Base-by-base conservation (phyloP, 2,888 invertebrate genomes). In the Galerucella calmariensis region DNA sequence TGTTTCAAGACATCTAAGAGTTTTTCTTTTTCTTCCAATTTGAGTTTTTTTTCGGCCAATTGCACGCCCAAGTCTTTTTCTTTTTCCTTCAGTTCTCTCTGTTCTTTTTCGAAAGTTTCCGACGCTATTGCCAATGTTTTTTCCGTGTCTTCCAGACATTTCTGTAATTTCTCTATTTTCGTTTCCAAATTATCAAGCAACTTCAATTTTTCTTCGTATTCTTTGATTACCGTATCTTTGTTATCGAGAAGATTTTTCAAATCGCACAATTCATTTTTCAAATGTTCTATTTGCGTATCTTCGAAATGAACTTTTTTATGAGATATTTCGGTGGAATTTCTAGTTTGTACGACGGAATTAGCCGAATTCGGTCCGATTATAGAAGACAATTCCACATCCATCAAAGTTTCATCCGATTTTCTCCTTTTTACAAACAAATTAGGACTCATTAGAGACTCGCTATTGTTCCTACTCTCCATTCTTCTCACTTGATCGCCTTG, bases 191-290 rank as follows among this genome's bases (percentile, higher is more conserved):
- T 84, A 41, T 89, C 88, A 68, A 92, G 81, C 1, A 86, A 86
- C 65, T 90, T 87, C 4, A 92, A 88, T 76, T 90, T 89, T 63
- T 90, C 88, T 79, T 92, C 91, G 72, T 91, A 90, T 51, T 92
- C 91, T 63, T 89, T 88, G 12, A 92, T 88, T 44, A 88, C 86
- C 63, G 86, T 84, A 75, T 91, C 91, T 82, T 92, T 93, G 78
- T 89, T 89, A 41, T 90, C 90, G 56, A 93, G 80, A 76, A 90
- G 90, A 69, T 90, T 89, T 79, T 91, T 90, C 65, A 92, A 82
- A 27, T 71, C 44, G 14, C 69, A 85, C 1, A 90, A 88, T 11
- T 89, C 72, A n/a, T 67, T 74, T 46, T 88, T 72, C 91, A 82
- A 66, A 41, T 51, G 62, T 44, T 75, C 73, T 27, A 72, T 53